Percentiles rank a stretch among this genome's conserved stretches.
Evolutionary conservation across 2,113 vertebrate species (phyloP).

Genomic region (Ceuthmochares aereus): DNA sequence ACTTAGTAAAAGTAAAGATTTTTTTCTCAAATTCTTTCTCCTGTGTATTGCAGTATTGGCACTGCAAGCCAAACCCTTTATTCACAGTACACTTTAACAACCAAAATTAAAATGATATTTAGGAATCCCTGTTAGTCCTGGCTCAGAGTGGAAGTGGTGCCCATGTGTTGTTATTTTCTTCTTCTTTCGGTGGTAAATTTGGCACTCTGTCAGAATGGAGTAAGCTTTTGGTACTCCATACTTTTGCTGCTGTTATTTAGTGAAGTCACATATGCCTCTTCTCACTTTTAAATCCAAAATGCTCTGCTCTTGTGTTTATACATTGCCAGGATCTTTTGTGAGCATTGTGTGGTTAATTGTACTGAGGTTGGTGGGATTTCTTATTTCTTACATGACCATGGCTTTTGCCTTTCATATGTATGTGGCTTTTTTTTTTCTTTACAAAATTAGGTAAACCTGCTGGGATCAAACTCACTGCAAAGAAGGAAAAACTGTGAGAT

Average conservation of each 20-base stretch:
- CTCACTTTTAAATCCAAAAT: neutral
- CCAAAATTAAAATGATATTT: neutral
- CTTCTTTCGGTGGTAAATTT: neutral
- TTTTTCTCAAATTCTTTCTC: neutral
- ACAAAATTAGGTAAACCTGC: slow-evolving; percentile 15
- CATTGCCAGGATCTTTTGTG: neutral
- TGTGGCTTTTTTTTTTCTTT: neutral
- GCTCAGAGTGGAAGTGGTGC: neutral
- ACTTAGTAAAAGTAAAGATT: neutral
- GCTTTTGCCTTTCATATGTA: neutral
- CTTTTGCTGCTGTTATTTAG: neutral
- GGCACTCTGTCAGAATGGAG: neutral
- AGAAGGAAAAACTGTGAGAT: slow-evolving; percentile 43
- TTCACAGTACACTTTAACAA: neutral
- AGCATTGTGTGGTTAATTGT: neutral
- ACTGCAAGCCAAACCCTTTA: neutral
- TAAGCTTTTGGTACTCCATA: neutral
- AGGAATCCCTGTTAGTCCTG: neutral
- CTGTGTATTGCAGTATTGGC: neutral
- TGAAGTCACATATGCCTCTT: neutral
- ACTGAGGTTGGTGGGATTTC: neutral
- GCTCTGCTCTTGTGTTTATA: neutral
- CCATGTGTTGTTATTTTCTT: neutral
- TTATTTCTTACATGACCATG: neutral
- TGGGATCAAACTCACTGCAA: slow-evolving; percentile 46